Conservation (phyloP, 2,888 invertebrate genomes). For the Pristionchus maxplancki region DNA sequence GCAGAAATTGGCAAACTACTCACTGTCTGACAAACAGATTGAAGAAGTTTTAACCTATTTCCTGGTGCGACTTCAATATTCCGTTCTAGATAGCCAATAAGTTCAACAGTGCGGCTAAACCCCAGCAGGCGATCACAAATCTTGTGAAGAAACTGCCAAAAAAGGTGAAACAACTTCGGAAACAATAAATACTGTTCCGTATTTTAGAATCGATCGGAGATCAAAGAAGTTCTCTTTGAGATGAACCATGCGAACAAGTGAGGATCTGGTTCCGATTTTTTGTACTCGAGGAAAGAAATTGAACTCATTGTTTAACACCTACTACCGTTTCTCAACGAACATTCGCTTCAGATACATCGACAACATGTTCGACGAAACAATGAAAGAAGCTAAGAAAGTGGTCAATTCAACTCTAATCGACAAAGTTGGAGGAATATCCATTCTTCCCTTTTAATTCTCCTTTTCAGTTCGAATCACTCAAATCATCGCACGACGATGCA, state of each 20-base stretch:
- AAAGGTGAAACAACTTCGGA: neutral
- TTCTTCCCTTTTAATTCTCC: too few relatives aligned
- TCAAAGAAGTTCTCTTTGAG: conserved; percentile 22
- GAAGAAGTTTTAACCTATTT: neutral
- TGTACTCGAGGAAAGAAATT: neutral
- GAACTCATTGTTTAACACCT: neutral
- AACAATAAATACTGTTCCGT: neutral
- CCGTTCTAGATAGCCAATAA: conserved; percentile 7
- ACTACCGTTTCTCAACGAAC: neutral
- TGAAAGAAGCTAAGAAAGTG: conserved; percentile 33
- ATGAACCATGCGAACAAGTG: conserved; percentile 17
- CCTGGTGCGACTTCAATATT: too few relatives aligned
- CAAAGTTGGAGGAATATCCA: neutral
- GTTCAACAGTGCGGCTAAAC: conserved; percentile 25
- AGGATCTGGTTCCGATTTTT: neutral
- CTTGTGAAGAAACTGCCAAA: conserved; percentile 26
- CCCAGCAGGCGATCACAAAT: conserved; percentile 1
- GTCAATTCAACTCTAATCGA: conserved; percentile 17
- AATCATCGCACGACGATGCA: conserved; percentile 11
- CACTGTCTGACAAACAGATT: conserved; percentile 16
- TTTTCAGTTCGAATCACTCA: conserved; percentile 36
- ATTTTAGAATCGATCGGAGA: neutral
- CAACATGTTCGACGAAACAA: conserved; percentile 14
- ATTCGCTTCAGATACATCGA: conserved; percentile 2
- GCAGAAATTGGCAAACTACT: conserved; percentile 23